Evolutionary conservation across 2,888 invertebrate genomes (phyloP), one percentile per base, ranked within the genome.

Genomic region (Tiliacea citrago): DNA sequence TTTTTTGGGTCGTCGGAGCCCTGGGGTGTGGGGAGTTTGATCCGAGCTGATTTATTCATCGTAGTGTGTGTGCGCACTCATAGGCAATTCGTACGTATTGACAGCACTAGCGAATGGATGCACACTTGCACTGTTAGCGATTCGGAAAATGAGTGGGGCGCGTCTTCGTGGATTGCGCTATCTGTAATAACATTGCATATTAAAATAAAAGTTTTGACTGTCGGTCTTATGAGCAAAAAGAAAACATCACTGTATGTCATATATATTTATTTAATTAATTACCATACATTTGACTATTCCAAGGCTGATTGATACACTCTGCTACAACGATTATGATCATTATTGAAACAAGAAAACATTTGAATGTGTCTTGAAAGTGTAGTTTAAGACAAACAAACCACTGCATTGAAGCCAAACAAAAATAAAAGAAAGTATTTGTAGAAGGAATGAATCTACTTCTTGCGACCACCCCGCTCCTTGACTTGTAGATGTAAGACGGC

Each of bases 401-500:
- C 35, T 13, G 12, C 47, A n/a, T 61, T 45, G 29, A n/a, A 55
- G 9, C 13, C 21, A 21, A 57, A 57, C 8, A 10, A 29, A 39
- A 51, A 51, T 49, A n/a, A 9, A 29, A n/a, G 29, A 10, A 42
- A 21, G 7, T 47, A 47, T 67, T 45, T 58, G 35, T 35, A 0
- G 35, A 49, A 58, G 18, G 12, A 45, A 39, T 2, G 21, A 0
- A 13, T 75, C 85, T 98, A 99, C 93, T 99, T 99, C 96, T 99
- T 99, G 75, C 99, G 97, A 29, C 99, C 99, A 92, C 99, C 99
- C 95, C 99, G 97, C 95, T 99, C 99, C 95, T 99, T 99, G 72
- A 99, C 97, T 92, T 99, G 98, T 80, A 99, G 97, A 86, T 98
- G 98, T 57, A 99, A 97, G 16, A 98, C 96, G 1, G 98, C 98